Percentiles rank a stretch among this genome's conserved stretches.
These are phyloP conservation scores for Arion vulgaris DNA, from an alignment of 1,140 invertebrate genomes.

Conservation along the genomic window DNA sequence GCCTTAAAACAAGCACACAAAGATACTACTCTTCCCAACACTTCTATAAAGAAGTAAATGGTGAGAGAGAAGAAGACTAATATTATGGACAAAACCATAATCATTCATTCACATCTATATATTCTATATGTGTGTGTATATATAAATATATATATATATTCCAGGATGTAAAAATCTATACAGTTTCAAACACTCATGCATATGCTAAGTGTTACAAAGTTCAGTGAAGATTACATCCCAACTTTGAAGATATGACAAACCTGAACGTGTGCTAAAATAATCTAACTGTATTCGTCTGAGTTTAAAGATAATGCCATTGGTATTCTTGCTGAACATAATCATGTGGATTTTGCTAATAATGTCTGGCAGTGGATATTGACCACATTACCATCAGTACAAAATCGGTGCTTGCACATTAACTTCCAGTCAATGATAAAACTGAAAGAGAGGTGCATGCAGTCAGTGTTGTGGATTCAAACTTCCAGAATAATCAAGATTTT, in stretches of 20 bases:
- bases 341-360: conserved; percentile 73
- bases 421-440: conserved; percentile 66
- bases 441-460: conserved; percentile 65
- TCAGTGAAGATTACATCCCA: conserved; percentile 67
- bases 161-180: conserved; percentile 50
- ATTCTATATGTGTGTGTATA: too few relatives aligned
- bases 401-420: conserved; percentile 81
- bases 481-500: conserved; percentile 64
- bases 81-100: too few relatives aligned
- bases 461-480: conserved; percentile 55
- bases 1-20: too few relatives aligned
- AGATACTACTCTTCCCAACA: too few relatives aligned
- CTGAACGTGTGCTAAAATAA: conserved; percentile 70
- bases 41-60: too few relatives aligned
- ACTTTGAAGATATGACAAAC: conserved; percentile 70
- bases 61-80: too few relatives aligned
- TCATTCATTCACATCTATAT: too few relatives aligned
- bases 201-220: conserved; percentile 71
- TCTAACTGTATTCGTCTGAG: conserved; percentile 60
- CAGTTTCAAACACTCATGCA: conserved; percentile 64
- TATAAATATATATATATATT: background rate
- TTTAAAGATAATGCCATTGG: conserved; percentile 64
- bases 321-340: conserved; percentile 70
- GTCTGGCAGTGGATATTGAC: conserved; percentile 71
- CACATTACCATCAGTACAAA: conserved; percentile 89